These are phyloP conservation scores for Taenaris catops DNA, from an alignment of 2,888 invertebrate species.

Conservation along the genomic window DNA sequence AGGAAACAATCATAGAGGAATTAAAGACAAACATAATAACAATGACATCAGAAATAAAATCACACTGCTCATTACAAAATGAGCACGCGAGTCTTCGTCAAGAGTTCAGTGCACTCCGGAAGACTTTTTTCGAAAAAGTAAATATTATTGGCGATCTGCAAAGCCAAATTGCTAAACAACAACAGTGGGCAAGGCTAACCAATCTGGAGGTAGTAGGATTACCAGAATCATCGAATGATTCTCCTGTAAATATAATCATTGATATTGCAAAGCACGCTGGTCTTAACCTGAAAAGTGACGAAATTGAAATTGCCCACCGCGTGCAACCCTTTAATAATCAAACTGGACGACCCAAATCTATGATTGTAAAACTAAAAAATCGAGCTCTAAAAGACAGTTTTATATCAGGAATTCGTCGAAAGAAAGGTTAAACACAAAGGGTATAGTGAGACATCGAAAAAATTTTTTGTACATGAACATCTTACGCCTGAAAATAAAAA, in stretches of 20 bases:
- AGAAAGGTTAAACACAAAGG: too few species aligned
- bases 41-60: background rate
- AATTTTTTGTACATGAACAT: background rate
- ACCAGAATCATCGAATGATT: background rate
- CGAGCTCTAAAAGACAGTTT: background rate
- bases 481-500: background rate
- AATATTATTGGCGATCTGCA: background rate
- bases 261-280: background rate
- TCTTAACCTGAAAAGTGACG: background rate
- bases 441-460: background rate
- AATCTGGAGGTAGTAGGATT: conserved; percentile 1
- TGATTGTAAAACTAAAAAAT: background rate
- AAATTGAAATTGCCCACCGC: conserved; percentile 2
- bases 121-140: background rate
- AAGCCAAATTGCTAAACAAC: background rate
- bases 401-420: background rate
- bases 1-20: background rate
- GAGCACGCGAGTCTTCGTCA: background rate
- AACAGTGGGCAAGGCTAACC: conserved; percentile 1
- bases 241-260: background rate
- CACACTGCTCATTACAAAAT: background rate
- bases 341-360: background rate
- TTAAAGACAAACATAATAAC: background rate
- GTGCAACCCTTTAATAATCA: background rate
- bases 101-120: background rate